Evolutionary conservation across 2,888 invertebrate species (phyloP), one percentile per base, ranked within the genome.

Genomic region (Rhodophaea formosa): DNA sequence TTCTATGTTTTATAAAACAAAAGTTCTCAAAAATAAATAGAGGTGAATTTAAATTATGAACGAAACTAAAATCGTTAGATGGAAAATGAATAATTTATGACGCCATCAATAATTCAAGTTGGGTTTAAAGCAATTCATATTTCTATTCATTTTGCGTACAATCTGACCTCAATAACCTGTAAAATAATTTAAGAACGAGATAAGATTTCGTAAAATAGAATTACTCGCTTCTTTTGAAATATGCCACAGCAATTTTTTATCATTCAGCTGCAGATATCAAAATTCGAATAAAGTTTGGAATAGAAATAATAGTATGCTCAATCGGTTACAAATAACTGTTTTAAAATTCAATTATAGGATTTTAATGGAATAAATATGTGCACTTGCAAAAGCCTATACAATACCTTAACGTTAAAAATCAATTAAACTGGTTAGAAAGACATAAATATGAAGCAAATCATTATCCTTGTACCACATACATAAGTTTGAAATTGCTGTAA

Each of bases 61-160:
- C n/a, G 15, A 32, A 49, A 49, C 15, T 32, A 49, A 49, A 49
- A 32, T 32, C 15, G 14, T 49, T 32, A 49, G 15, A 32, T 32
- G 12, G 2, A 30, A 47, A 47, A 29, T 29, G 49, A 49, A 49
- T 49, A 49, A 49, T 49, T 49, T 16, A 49, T 49, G 15, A 16
- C 10, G 15, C 8, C 49, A 49, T 46, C 16, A 17, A 45, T 45
- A 23, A 46, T 46, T 46, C 46, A 46, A 8, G 6, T 23, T n/a
- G 23, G 46, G 46, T n/a, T 46, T 46, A 23, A 46, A 46, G 46
- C 46, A 46, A 46, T 46, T 46, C 46, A 46, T 46, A 46, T 46
- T 46, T 46, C 46, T 46, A 46, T 46, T 46, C 46, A 46, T 46
- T 46, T 46, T 46, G 46, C 46, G 46, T 46, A 46, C 46, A 46